A percentile compares a stretch with the other conserved stretches of the same genome.
phyloP scores from a whole-genome alignment of 2,797 vertebrate genomes.

The Gymnoscopelus microlampas region DNA sequence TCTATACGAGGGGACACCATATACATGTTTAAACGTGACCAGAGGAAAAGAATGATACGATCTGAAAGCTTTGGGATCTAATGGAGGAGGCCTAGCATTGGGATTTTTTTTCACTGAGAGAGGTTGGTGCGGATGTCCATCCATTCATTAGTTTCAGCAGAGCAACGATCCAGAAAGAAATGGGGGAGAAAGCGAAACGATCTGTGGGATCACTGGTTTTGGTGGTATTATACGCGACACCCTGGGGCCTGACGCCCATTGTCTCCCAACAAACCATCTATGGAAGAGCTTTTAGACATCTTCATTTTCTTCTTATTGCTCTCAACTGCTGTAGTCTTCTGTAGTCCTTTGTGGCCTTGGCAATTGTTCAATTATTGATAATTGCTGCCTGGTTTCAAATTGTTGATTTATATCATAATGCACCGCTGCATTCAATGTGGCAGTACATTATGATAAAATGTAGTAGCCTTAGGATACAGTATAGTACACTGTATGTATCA shows the following conservation, averaged over 20 bases:
- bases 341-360: slow-evolving; percentile 32
- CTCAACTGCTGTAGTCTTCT: too few relatives aligned
- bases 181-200: slow-evolving; percentile 16
- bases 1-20: too few relatives aligned
- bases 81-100: slow-evolving; percentile 23
- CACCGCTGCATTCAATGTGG: too few relatives aligned
- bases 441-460: too few relatives aligned
- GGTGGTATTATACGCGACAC: slow-evolving; percentile 46
- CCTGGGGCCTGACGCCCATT: slow-evolving; percentile 63
- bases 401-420: too few relatives aligned
- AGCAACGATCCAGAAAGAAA: slow-evolving; percentile 26
- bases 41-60: slow-evolving; percentile 22
- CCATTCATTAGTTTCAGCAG: slow-evolving; percentile 48
- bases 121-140: slow-evolving; percentile 42
- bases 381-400: too few relatives aligned
- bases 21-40: not conserved
- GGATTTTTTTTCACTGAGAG: slow-evolving; percentile 19
- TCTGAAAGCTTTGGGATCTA: slow-evolving; percentile 9
- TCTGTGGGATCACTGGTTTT: slow-evolving; percentile 32
- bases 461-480: too few relatives aligned
- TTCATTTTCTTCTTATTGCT: too few relatives aligned
- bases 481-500: too few relatives aligned
- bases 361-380: slow-evolving; percentile 31
- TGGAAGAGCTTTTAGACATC: not conserved
- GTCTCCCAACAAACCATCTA: slow-evolving; percentile 49